Conservation (phyloP, 2,113 vertebrate species). For the Pogonocichla stellata region DNA sequence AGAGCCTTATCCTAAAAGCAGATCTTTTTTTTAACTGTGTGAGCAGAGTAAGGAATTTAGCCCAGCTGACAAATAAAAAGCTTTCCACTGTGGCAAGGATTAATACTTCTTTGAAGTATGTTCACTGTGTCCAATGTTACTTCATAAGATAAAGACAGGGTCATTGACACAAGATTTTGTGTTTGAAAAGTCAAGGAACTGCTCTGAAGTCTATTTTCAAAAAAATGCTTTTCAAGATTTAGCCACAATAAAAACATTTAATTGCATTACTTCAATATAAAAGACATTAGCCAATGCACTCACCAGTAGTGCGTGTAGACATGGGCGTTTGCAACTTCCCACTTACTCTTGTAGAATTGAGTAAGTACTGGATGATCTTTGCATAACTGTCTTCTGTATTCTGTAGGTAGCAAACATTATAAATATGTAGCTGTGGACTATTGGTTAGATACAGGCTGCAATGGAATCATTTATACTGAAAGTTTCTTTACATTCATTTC, state of each 20-base stretch:
- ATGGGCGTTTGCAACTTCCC: not conserved
- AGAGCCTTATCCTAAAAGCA: not conserved
- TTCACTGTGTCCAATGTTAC: not conserved
- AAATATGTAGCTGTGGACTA: not conserved
- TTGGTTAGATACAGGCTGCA: not conserved
- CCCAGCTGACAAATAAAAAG: not conserved
- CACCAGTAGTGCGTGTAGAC: not conserved
- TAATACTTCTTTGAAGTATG: not conserved
- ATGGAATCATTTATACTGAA: not conserved
- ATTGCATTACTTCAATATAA: not conserved
- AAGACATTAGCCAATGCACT: not conserved
- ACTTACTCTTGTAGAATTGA: not conserved
- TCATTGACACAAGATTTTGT: not conserved
- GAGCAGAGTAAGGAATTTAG: not conserved
- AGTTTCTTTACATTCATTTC: not conserved
- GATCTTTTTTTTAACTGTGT: not conserved
- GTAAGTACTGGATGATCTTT: not conserved
- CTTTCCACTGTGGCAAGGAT: not conserved
- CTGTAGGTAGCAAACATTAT: not conserved
- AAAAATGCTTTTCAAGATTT: slow-evolving; percentile 23
- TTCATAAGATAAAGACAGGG: not conserved
- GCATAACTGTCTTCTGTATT: not conserved
- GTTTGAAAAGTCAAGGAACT: slow-evolving; percentile 21
- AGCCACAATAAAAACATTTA: slow-evolving; percentile 30
- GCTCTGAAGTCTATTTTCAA: not conserved